Percentiles rank a stretch among this genome's conserved stretches.
These are phyloP conservation scores for Notolabrus celidotus DNA, from an alignment of 2,797 vertebrate species.

Conservation along the genomic window DNA sequence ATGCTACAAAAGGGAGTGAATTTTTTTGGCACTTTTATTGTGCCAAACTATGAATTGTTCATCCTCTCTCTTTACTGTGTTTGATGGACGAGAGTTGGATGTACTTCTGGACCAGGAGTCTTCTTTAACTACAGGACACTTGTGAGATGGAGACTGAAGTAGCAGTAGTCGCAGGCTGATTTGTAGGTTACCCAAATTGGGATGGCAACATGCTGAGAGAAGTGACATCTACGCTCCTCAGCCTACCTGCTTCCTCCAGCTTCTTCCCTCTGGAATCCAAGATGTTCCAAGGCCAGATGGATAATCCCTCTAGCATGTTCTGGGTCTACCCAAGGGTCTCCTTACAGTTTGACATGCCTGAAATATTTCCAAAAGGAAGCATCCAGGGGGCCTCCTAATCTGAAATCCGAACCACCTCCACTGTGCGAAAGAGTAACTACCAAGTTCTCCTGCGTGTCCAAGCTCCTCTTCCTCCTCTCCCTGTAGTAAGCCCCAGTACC, in stretches of 20 bases:
- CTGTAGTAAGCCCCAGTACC: neutral
- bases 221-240: neutral
- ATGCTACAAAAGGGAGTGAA: too few species aligned
- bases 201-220: neutral
- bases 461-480: neutral
- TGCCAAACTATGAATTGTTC: neutral
- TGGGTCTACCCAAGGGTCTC: conserved; percentile 11
- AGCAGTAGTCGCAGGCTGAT: too few species aligned
- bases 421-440: neutral
- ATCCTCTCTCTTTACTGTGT: neutral
- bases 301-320: conserved; percentile 20
- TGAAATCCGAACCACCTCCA: conserved; percentile 3
- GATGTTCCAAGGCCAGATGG: conserved; percentile 16
- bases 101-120: too few species aligned
- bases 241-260: neutral
- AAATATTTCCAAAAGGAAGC: conserved; percentile 20
- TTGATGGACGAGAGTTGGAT: neutral
- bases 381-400: conserved; percentile 5
- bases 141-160: too few species aligned
- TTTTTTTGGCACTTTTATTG: too few species aligned
- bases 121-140: too few species aligned
- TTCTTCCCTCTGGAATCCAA: neutral
- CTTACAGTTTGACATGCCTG: conserved; percentile 23
- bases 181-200: neutral
- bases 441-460: neutral